These are phyloP conservation scores for Holothuria glaberrima DNA, from an alignment of 35 echinoderm and acorn worm species.

Conservation along the genomic window DNA sequence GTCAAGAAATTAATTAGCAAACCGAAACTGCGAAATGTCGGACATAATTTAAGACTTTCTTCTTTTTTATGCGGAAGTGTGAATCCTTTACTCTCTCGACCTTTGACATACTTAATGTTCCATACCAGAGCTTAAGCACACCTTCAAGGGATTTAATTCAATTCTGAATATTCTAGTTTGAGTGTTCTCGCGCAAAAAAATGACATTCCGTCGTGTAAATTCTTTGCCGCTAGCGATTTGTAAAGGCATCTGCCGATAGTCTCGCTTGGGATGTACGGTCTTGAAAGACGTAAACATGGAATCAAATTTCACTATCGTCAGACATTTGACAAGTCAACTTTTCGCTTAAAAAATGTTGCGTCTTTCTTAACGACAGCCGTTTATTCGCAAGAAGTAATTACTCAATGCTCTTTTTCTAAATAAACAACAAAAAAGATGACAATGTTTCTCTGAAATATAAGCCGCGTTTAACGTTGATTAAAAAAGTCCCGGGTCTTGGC, in stretches of 20 bases:
- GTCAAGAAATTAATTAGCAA: too few relatives aligned
- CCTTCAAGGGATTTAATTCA: too few relatives aligned
- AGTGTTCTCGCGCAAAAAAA: too few relatives aligned
- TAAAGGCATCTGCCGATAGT: too few relatives aligned
- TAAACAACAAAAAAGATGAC: constrained; percentile 35
- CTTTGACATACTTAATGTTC: neutral
- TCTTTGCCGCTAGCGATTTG: too few relatives aligned
- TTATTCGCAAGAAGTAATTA: constrained; percentile 22
- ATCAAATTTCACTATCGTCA: too few relatives aligned
- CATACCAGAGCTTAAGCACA: neutral
- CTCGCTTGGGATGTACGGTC: too few relatives aligned
- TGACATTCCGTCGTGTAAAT: too few relatives aligned
- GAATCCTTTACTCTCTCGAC: neutral
- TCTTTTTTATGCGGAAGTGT: neutral
- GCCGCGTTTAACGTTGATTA: constrained; percentile 35
- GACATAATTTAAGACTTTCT: neutral
- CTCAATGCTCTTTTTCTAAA: constrained; percentile 27
- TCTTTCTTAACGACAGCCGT: constrained; percentile 39
- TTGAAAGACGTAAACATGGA: too few relatives aligned
- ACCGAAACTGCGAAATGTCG: too few relatives aligned
- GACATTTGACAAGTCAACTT: too few relatives aligned
- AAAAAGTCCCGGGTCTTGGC: neutral
- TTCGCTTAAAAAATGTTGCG: constrained; percentile 16
- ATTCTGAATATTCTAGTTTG: too few relatives aligned
- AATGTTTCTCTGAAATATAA: constrained; percentile 19